These are phyloP conservation scores for Montifringilla adamsi DNA, from an alignment of 2,113 vertebrate species.

Conservation along the genomic window DNA sequence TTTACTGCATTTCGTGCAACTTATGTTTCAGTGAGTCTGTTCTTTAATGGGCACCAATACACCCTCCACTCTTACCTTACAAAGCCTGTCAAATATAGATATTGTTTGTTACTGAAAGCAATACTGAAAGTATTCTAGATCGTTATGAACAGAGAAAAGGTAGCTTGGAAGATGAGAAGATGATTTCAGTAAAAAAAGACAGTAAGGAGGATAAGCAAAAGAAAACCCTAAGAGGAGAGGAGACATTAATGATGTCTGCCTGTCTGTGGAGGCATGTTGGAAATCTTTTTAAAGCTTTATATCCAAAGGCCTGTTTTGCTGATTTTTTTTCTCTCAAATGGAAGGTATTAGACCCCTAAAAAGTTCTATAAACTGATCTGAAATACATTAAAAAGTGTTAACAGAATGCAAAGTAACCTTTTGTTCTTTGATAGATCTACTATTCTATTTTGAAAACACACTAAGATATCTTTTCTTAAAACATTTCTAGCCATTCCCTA, in stretches of 20 bases:
- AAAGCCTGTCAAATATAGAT: background rate
- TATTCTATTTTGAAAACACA: background rate
- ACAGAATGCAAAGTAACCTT: background rate
- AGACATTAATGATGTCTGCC: background rate
- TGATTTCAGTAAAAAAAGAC: background rate
- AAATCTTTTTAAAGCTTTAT: background rate
- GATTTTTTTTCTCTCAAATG: background rate
- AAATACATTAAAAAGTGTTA: background rate
- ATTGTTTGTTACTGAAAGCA: background rate
- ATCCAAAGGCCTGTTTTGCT: background rate
- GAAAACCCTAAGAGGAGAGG: background rate
- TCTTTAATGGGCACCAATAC: background rate
- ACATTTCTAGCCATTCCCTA: constrained; percentile 57
- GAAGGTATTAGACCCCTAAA: background rate
- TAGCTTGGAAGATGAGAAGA: background rate
- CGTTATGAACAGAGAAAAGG: background rate
- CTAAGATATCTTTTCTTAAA: background rate
- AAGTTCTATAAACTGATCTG: background rate
- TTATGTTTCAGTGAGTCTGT: background rate
- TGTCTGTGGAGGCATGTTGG: background rate
- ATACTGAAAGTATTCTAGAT: background rate
- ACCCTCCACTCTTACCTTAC: background rate
- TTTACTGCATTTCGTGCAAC: background rate
- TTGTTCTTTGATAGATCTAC: background rate
- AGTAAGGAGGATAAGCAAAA: background rate